Evolutionary conservation across 2,113 vertebrate species (phyloP), one percentile per base, ranked within the genome.

Genomic region (Campylomormyrus numenius): DNA sequence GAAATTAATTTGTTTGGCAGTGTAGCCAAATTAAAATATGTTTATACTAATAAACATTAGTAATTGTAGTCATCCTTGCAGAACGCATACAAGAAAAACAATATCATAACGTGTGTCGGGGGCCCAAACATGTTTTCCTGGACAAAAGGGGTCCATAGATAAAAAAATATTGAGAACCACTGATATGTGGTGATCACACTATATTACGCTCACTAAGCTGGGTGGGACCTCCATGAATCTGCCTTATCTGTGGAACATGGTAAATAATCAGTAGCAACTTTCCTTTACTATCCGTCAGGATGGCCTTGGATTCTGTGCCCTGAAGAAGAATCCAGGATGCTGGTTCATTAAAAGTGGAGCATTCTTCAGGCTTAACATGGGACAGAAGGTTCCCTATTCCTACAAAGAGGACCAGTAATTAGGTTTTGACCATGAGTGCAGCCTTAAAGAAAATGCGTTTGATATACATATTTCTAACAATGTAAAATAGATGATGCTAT

Each of bases 341-440:
- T 46, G 87, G 88, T 86, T 87, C 24, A 39, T 89, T 21, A 45
- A 39, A 52, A 84, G 27, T 58, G 80, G 89, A 11, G 77, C 35
- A 1, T 8, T 62, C 15, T 13, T 85, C 15, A 89, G 49, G 5
- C 39, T 80, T 31, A 42, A 85, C 21, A 85, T 48, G 50, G 31
- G 83, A 13, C 77, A 66, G 83, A 85, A 86, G 58, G 31, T 89
- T 9, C 48, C 35, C 53, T 83, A 88, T 46, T 52, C 87, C 11
- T 46, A 58, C 53, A 62, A 70, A 70, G 80, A 85, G 21, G 88
- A 89, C 45, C 88, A 74, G 53, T 49, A 70, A 87, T 17, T 89
- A 24, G 56, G 50, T 42, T 90, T 66, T 70, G 31, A 89, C 13
- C 21, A 86, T 70, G 52, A 19, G 31, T n/a, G 58, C 21, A 87